Conservation (phyloP, 2,797 vertebrate species). For the Lithobates sylvaticus region DNA sequence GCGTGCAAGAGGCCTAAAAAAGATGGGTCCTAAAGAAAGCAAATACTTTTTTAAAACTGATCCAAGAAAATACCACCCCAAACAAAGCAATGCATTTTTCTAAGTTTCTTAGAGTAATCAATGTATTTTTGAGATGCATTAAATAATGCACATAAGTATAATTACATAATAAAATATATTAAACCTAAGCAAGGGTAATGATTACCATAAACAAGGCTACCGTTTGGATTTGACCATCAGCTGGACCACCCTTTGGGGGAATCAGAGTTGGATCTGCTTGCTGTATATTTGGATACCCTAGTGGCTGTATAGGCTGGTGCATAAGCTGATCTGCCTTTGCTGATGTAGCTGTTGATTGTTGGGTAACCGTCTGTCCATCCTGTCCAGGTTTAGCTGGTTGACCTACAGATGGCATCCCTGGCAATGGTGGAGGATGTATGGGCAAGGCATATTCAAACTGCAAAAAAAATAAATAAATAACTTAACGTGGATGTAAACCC, state of each 20-base stretch:
- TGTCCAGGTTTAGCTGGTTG: conserved; percentile 56
- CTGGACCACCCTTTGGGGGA: conserved; percentile 59
- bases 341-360: conserved; percentile 38
- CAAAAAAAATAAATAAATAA: conserved; percentile 58
- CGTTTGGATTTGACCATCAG: conserved; percentile 64
- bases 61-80: too few species aligned
- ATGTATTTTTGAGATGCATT: neutral
- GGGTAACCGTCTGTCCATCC: conserved; percentile 59
- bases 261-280: conserved; percentile 55
- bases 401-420: conserved; percentile 58
- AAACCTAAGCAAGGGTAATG: conserved; percentile 1
- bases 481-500: neutral
- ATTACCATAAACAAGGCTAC: conserved; percentile 61
- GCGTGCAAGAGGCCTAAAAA: too few species aligned
- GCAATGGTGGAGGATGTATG: conserved; percentile 63
- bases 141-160: neutral
- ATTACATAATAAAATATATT: neutral
- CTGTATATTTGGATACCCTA: conserved; percentile 52
- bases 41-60: too few species aligned
- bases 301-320: conserved; percentile 48
- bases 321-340: conserved; percentile 41
- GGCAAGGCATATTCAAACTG: conserved; percentile 67
- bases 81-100: too few species aligned
- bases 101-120: too few species aligned
- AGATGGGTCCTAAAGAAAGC: too few species aligned